These are phyloP conservation scores for Cataglyphis altisquamis DNA, from an alignment of 2,888 invertebrate genomes.

Conservation along the genomic window DNA sequence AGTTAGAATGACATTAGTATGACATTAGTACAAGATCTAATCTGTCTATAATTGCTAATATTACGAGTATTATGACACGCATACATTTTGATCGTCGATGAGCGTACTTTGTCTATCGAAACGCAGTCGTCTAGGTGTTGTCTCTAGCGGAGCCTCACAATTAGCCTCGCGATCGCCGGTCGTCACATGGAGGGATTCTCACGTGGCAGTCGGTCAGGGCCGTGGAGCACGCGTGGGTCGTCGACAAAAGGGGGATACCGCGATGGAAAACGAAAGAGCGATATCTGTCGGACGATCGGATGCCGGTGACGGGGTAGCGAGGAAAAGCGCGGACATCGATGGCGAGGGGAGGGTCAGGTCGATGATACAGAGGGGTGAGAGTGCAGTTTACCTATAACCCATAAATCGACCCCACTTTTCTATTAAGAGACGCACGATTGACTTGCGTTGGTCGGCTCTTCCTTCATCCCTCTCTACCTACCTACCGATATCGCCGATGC, in stretches of 20 bases:
- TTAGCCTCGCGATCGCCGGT: slow-evolving; percentile 44
- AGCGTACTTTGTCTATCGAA: not conserved
- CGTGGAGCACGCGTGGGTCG: slow-evolving; percentile 62
- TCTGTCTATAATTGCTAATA: not conserved
- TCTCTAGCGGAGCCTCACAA: slow-evolving; percentile 33
- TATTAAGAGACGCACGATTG: slow-evolving; percentile 86
- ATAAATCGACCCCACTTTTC: slow-evolving; percentile 86
- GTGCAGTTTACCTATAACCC: slow-evolving; percentile 85
- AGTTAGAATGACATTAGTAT: not conserved
- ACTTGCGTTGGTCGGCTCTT: slow-evolving; percentile 84
- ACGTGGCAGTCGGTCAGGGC: slow-evolving; percentile 79
- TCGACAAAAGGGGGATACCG: slow-evolving; percentile 67
- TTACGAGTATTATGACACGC: not conserved
- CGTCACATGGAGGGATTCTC: slow-evolving; percentile 72
- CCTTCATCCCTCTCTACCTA: slow-evolving; percentile 70
- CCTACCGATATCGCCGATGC: slow-evolving; percentile 65
- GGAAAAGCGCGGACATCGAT: slow-evolving; percentile 64
- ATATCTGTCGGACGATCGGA: slow-evolving; percentile 81
- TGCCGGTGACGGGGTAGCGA: slow-evolving; percentile 60
- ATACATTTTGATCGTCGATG: not conserved
- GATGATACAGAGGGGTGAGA: slow-evolving; percentile 77
- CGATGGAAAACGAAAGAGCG: slow-evolving; percentile 79
- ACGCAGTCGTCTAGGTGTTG: slow-evolving; percentile 35
- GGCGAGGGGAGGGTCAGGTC: slow-evolving; percentile 66
- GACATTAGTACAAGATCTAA: not conserved